These are phyloP conservation scores for Zapus hudsonius DNA, from an alignment of 2,113 vertebrate species.

Conservation along the genomic window DNA sequence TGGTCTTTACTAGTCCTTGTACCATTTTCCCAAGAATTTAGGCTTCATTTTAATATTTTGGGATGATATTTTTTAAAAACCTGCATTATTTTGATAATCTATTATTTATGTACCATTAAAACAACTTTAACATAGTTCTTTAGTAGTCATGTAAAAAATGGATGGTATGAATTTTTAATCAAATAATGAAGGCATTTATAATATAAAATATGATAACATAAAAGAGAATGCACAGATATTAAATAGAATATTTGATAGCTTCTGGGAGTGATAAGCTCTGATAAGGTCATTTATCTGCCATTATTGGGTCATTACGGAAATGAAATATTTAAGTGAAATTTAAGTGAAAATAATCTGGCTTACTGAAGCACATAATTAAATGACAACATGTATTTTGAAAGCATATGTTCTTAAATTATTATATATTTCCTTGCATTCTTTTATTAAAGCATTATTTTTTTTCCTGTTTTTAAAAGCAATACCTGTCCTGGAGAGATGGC, in stretches of 20 bases:
- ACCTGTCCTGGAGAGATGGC: too few relatives aligned
- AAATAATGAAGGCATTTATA: not conserved
- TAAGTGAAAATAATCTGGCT: not conserved
- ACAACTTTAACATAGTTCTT: not conserved
- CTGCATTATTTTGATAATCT: not conserved
- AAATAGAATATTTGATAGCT: not conserved
- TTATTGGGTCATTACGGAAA: not conserved
- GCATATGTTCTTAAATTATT: not conserved
- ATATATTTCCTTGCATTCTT: not conserved
- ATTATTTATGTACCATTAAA: not conserved
- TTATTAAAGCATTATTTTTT: constrained; percentile 9
- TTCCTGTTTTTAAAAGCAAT: not conserved
- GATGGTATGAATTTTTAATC: not conserved
- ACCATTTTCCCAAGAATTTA: not conserved
- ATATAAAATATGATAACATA: constrained; percentile 23
- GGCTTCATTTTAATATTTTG: not conserved
- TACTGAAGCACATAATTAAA: not conserved
- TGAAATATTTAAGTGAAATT: too few relatives aligned
- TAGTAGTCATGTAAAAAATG: not conserved
- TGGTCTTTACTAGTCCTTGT: not conserved
- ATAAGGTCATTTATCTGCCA: not conserved
- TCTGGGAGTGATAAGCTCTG: not conserved
- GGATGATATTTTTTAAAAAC: not conserved
- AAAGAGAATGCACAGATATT: not conserved
- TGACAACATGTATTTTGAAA: not conserved